Base-by-base conservation (phyloP, 2,888 invertebrate species). In the Platycheirus rosarum region DNA sequence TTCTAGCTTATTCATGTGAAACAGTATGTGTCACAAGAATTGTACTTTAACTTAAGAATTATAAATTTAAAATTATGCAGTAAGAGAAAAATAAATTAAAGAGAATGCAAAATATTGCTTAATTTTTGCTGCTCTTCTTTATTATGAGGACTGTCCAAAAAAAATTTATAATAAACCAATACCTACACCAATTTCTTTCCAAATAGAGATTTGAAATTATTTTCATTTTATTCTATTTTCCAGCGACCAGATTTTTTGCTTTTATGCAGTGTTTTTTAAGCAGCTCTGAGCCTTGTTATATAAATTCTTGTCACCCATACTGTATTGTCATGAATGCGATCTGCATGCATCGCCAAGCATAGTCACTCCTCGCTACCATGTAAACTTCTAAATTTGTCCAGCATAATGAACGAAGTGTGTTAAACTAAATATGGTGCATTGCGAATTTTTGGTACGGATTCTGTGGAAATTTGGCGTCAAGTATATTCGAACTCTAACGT, bases 381-480 rank as follows among this genome's bases (percentile, higher is more conserved):
- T 32, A 16, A 51, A n/a, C 32, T 51, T 51, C 51, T 51, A 51
- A 32, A 51, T 51, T 51, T 51, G 51, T 51, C 51, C 51, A 51
- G 51, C 16, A 51, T 51, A 16, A 51, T 51, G 16, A 51, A 32
- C 51, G 2, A 29, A 16, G 16, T 16, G 32, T 51, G 11, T 51
- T 49, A 29, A 49, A 49, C 14, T 26, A 16, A 11, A 32, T 49
- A 29, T 29, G 26, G 26, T 29, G 49, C 16, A 16, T 3, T 51
- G 51, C 32, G 29, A 51, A 32, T 16, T 4, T 51, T 51, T 16
- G 13, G 29, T 26, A 9, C 16, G 11, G 2, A 29, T 29, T 49
- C 14, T 29, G 49, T 14, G 16, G 49, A 29, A 49, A 29, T 49
- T n/a, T 16, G 16, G 29, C 26, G 49, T 14, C 14, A 11, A 49